A percentile compares a stretch with the other conserved stretches of the same genome.
phyloP scores from a whole-genome alignment of 2,888 invertebrate species.

The Catocala fraxini region DNA sequence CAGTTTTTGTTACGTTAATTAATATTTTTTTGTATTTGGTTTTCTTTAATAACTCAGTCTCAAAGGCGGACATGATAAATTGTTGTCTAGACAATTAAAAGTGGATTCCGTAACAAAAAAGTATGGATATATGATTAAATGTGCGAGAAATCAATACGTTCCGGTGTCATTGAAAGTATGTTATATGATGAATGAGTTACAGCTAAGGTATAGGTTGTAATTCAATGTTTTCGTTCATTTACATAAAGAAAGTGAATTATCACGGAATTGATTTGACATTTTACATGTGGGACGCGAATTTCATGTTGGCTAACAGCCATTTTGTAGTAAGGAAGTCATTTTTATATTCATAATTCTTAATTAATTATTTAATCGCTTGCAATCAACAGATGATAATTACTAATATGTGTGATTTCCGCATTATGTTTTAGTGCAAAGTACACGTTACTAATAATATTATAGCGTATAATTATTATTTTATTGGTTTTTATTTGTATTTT shows the following conservation, averaged over 20 bases:
- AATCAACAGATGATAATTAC: too few relatives aligned
- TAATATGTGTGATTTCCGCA: not conserved
- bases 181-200: conserved; percentile 25
- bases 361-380: not conserved
- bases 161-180: conserved; percentile 14
- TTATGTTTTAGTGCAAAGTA: not conserved
- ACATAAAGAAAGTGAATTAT: conserved; percentile 43
- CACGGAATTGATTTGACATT: conserved; percentile 22
- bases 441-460: too few relatives aligned
- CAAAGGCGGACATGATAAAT: not conserved
- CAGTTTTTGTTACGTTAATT: not conserved
- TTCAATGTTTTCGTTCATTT: conserved; percentile 36
- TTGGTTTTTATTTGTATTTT: too few relatives aligned
- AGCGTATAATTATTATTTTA: too few relatives aligned
- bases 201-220: conserved; percentile 13
- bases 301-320: conserved; percentile 3
- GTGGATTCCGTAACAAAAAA: not conserved
- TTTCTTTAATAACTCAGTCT: not conserved
- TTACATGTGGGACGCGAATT: conserved; percentile 13
- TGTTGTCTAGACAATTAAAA: not conserved
- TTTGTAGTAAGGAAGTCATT: conserved; percentile 15
- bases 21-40: not conserved
- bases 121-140: not conserved
- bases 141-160: not conserved
- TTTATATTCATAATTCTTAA: conserved; percentile 6